Evolutionary conservation across 2,888 invertebrate species (phyloP), one percentile per base, ranked within the genome.

Genomic region (Rhingia rostrata): DNA sequence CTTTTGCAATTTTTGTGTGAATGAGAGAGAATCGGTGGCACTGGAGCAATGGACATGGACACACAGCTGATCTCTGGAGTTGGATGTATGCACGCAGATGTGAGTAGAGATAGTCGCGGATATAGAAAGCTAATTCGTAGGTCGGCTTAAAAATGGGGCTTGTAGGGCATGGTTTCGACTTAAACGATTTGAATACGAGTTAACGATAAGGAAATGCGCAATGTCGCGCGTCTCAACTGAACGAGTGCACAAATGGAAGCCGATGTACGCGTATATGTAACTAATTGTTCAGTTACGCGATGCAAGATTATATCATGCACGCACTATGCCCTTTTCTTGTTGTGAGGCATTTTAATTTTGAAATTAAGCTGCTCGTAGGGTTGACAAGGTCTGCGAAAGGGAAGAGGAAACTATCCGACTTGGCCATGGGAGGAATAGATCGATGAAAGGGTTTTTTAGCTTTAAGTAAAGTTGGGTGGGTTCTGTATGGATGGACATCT

Each of bases 1-100:
- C 84, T 84, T 84, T 84, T 84, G 84, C 84, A 84, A 84, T 84
- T 75, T 80, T 84, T 84, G 80, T 84, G 84, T 84, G 84, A 84
- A 84, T 84, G 33, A 63, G 66, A 56, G 70, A 37, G 79, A 84
- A 84, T 66, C 75, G 64, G 84, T 84, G 80, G 74, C 80, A 80
- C 74, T 84, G 75, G 80, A 66, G 60, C 84, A 83, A 37, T 61
- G 45, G 10, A 53, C 58, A 22, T 45, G 70, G 14, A 12, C 14
- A 12, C 35, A 49, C 80, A 84, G 84, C 79, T 80, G 84, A 84
- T 84, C 75, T 79, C 43, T 37, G 54, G 39, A 33, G 14, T n/a
- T 61, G 22, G 78, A 77, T 82, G 32, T 22, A 22, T 22, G 22
- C 22, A 22, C 22, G 2, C 51, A 47, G 39, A 35, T 33, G 49